A percentile compares a stretch with the other conserved stretches of the same genome.
phyloP scores from a whole-genome alignment of 1,140 invertebrate species.

The Drosophila truncata region DNA sequence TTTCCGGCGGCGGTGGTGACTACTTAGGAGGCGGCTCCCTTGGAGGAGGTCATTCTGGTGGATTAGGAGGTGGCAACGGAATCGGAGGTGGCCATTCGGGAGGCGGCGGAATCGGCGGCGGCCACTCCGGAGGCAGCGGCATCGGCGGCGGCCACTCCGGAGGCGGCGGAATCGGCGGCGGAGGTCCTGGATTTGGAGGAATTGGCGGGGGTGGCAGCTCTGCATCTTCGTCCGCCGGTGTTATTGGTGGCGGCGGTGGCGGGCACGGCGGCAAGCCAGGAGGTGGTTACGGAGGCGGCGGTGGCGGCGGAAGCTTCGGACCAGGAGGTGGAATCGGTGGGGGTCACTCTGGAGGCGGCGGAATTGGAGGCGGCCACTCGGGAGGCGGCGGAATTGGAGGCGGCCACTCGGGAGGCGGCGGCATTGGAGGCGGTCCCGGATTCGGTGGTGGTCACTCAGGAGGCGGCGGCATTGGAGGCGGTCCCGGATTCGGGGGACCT shows the following conservation, averaged over 20 bases:
- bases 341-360: constrained; percentile 2
- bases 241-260: constrained; percentile 17
- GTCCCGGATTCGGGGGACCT: constrained; percentile 2
- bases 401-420: constrained; percentile 12
- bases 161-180: constrained; percentile 1
- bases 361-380: not conserved
- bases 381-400: not conserved
- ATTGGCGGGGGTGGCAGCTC: constrained; percentile 22
- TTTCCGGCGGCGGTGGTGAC: constrained; percentile 11
- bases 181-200: constrained; percentile 15
- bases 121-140: not conserved
- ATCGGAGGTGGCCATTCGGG: constrained; percentile 26
- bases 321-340: constrained; percentile 5
- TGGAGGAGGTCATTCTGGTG: constrained; percentile 22
- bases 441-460: constrained; percentile 2
- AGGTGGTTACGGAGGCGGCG: constrained; percentile 11
- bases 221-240: constrained; percentile 27
- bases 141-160: not conserved
- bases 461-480: constrained; percentile 17
- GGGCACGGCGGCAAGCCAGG: constrained; percentile 22
- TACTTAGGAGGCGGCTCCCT: constrained; percentile 25
- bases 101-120: constrained; percentile 15
- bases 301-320: constrained; percentile 12
- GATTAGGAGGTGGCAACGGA: constrained; percentile 21
- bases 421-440: constrained; percentile 8